A percentile compares a stretch with the other conserved stretches of the same genome.
phyloP scores from a whole-genome alignment of 2,797 vertebrate species.

The Diglossa cyanea region DNA sequence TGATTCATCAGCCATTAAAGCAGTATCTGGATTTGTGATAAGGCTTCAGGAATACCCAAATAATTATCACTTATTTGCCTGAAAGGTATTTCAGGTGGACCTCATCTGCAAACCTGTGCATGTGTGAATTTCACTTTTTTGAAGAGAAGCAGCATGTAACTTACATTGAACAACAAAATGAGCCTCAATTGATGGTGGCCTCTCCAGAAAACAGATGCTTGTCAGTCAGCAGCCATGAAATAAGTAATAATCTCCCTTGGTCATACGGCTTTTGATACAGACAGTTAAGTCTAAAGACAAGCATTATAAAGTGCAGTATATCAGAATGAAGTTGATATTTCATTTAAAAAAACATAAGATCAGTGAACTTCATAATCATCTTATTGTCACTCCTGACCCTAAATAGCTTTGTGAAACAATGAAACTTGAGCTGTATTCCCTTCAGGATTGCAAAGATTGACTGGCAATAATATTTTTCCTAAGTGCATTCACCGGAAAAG shows the following conservation, averaged over 20 bases:
- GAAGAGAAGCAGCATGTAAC: not conserved
- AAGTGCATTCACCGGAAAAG: not conserved
- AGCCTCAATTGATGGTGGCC: not conserved
- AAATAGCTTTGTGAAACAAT: not conserved
- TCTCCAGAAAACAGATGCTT: not conserved
- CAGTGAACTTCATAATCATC: not conserved
- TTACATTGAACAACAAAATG: not conserved
- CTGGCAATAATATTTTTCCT: not conserved
- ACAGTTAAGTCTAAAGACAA: not conserved
- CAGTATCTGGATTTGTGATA: not conserved
- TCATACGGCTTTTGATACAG: not conserved
- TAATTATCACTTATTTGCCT: not conserved
- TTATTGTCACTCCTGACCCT: not conserved
- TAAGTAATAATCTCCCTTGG: not conserved
- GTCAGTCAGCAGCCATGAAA: not conserved
- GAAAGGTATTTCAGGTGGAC: not conserved
- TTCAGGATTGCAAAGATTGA: not conserved
- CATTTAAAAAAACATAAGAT: not conserved
- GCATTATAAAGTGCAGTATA: not conserved
- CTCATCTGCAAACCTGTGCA: not conserved
- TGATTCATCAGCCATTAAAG: not conserved
- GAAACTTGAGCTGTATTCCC: not conserved
- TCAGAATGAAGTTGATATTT: not conserved
- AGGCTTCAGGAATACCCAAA: not conserved
- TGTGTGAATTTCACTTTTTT: not conserved